Base-by-base conservation (phyloP, 1,140 invertebrate genomes). In the Danaus melanippus region DNA sequence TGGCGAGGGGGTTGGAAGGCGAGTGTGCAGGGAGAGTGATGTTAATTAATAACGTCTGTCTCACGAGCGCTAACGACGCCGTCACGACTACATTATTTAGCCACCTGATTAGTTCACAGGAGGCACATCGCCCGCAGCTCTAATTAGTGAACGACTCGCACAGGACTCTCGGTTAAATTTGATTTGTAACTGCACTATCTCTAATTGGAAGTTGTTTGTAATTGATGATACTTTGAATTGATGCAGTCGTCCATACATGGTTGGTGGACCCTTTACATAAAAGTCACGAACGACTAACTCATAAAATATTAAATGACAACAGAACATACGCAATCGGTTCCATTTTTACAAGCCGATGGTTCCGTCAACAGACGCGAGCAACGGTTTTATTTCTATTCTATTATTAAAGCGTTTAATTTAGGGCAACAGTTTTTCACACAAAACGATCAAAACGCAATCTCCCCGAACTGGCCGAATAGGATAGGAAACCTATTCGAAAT, bases 41-140 rank as follows among this genome's bases (percentile, higher is more conserved):
- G 82, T 82, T 85, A 85, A 85, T 84, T 85, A 85, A 85, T 85
- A 84, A 84, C 82, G 82, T 82, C 79, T 84, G 79, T 83, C 80
- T 82, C 77, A 80, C 79, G 74, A 81, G 74, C 77, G 72, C 73
- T 82, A 83, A 83, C 79, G 77, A 84, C 74, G 73, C 73, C 82
- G 80, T 83, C 80, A 84, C 78, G 80, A 81, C 71, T 84, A 81
- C 76, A 83, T 86, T 84, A 86, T 86, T 86, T 84, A 81, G 77
- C 80, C 83, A 84, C 77, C 83, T 83, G 83, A 86, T 86, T 84
- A 86, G 83, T 81, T 79, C 76, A 65, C 69, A 71, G 73, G 69
- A 72, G 60, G 64, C 70, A 67, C 68, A 64, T 69, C 66, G 70
- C 75, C 75, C 74, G 69, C 75, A 77, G 62, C 73, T 67, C 79